Percentiles rank a stretch among this genome's conserved stretches.
Conservation (phyloP, 2,888 invertebrate genomes). For the Plebejus melissa region DNA sequence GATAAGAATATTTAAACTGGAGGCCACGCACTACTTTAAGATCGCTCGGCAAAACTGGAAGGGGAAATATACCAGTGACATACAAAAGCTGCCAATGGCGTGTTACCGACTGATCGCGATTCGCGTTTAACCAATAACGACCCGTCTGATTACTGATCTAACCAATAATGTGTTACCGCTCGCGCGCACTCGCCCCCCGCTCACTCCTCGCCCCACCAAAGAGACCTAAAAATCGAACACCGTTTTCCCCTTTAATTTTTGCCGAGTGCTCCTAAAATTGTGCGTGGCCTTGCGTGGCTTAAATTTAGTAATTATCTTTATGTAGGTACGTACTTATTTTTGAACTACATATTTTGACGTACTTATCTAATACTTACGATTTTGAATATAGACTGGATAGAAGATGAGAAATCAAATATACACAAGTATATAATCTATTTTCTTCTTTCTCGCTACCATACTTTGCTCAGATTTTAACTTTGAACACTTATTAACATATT, state of each 20-base stretch:
- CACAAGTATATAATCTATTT: neutral
- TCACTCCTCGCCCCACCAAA: too few relatives aligned
- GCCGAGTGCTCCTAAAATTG: neutral
- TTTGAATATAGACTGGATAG: neutral
- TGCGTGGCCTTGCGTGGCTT: too few relatives aligned
- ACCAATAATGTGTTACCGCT: too few relatives aligned
- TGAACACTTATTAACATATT: neutral
- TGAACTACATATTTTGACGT: neutral
- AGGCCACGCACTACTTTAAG: neutral
- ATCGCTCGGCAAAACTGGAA: neutral
- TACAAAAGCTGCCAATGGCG: neutral
- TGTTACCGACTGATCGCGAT: neutral
- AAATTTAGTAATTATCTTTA: neutral
- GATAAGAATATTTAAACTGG: neutral
- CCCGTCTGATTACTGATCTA: too few relatives aligned
- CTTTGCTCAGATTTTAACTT: neutral
- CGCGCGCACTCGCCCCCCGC: too few relatives aligned
- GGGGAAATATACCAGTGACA: neutral
- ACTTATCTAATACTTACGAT: neutral
- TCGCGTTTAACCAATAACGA: too few relatives aligned
- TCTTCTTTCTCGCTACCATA: conserved; percentile 3
- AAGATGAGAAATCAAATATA: neutral
- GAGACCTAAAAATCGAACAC: too few relatives aligned
- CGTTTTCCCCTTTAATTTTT: neutral
- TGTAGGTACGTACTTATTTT: conserved; percentile 2